Evolutionary conservation across 2,888 invertebrate species (phyloP).

Genomic region (Oscheius sp.): DNA sequence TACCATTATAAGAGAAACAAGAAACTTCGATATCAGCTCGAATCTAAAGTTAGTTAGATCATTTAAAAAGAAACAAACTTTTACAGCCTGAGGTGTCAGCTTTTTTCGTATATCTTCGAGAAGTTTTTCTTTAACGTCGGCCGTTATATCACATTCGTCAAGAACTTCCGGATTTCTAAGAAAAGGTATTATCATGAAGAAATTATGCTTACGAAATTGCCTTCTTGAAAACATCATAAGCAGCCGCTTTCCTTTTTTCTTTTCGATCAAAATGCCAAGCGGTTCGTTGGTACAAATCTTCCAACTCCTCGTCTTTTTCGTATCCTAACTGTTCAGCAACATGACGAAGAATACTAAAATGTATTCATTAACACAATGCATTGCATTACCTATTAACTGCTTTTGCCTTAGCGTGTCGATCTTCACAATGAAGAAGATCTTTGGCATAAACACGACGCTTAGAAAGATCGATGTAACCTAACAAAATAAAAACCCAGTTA

Average conservation of each 20-base stretch:
- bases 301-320: slow-evolving; percentile 88
- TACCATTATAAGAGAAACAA: slow-evolving; percentile 96
- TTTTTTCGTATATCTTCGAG: slow-evolving; percentile 93
- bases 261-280: slow-evolving; percentile 99
- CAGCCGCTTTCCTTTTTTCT: slow-evolving; percentile 91
- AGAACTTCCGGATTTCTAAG: slow-evolving; percentile 90
- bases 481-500: slow-evolving; percentile 46
- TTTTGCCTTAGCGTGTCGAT: slow-evolving; percentile 86
- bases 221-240: slow-evolving; percentile 98
- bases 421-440: slow-evolving; percentile 97
- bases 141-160: slow-evolving; percentile 93
- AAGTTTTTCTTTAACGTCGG: slow-evolving; percentile 88
- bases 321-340: slow-evolving; percentile 93
- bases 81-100: slow-evolving; percentile 94
- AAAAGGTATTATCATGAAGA: background rate
- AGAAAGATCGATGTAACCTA: slow-evolving; percentile 97
- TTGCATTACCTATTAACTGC: slow-evolving; percentile 39
- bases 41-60: slow-evolving; percentile 76
- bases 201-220: slow-evolving; percentile 83
- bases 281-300: slow-evolving; percentile 76
- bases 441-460: slow-evolving; percentile 97
- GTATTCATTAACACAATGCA: slow-evolving; percentile 64
- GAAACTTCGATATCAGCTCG: slow-evolving; percentile 84
- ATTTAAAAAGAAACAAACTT: slow-evolving; percentile 21
- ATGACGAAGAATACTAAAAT: slow-evolving; percentile 93